A percentile compares a stretch with the other conserved stretches of the same genome.
Evolutionary conservation across 2,888 invertebrate genomes (phyloP).

Genomic region (Harmothoe impar): DNA sequence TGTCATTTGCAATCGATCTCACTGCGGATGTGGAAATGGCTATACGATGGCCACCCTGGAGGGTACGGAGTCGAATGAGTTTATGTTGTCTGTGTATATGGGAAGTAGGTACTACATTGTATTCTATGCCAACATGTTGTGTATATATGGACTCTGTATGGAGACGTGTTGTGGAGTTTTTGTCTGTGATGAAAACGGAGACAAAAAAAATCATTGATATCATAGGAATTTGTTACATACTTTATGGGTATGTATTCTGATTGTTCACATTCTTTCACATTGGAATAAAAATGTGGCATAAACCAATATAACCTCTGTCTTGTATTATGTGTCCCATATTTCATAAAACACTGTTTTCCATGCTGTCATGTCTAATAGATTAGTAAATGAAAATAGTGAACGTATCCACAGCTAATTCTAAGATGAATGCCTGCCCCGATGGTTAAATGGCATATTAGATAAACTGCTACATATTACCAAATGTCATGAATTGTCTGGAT

Average conservation of each 20-base stretch:
- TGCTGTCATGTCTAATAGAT: no score
- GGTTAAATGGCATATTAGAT: no score
- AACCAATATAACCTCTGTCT: not conserved
- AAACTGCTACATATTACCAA: no score
- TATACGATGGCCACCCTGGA: not conserved
- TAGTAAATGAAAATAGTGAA: no score
- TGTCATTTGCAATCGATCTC: constrained; percentile 15
- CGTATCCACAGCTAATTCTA: no score
- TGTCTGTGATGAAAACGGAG: constrained; percentile 39
- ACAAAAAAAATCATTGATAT: constrained; percentile 25
- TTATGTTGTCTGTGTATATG: constrained; percentile 29
- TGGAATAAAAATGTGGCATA: constrained; percentile 56
- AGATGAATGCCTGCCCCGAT: no score
- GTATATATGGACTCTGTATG: constrained; percentile 31
- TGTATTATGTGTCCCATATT: no score
- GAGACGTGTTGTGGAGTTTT: constrained; percentile 23
- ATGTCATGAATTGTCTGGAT: no score
- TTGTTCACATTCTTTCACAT: constrained; percentile 57
- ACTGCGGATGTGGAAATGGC: not conserved
- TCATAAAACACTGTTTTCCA: no score
- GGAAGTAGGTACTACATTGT: constrained; percentile 33
- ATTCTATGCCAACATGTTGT: constrained; percentile 38
- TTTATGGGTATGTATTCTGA: constrained; percentile 35
- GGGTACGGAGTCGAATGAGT: not conserved
- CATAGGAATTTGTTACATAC: constrained; percentile 48